Conservation (phyloP, 2,888 invertebrate species). For the Diplazon laetatorius region DNA sequence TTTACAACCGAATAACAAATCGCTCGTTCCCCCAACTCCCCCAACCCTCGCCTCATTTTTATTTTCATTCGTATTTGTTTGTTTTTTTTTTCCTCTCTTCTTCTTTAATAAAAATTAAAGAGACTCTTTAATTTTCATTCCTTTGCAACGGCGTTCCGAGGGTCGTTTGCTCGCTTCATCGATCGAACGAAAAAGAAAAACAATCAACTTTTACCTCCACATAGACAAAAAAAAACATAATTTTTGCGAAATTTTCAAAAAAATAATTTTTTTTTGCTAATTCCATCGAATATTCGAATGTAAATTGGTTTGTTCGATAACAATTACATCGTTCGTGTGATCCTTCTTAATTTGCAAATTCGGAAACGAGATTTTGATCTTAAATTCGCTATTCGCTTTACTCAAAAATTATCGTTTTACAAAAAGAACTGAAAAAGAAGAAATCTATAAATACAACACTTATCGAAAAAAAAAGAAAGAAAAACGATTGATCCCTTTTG, state of each 20-base stretch:
- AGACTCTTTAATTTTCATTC: too few species aligned
- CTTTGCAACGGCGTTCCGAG: conserved; percentile 56
- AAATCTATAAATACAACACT: neutral
- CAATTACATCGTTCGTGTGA: neutral
- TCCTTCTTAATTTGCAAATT: neutral
- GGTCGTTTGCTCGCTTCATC: neutral
- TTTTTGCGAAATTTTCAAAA: neutral
- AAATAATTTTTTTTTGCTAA: too few species aligned
- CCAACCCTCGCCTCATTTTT: too few species aligned
- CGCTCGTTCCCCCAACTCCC: too few species aligned
- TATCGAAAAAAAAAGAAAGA: neutral
- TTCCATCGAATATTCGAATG: neutral
- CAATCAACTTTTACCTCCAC: neutral
- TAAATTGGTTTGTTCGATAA: conserved; percentile 8
- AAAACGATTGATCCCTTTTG: conserved; percentile 20
- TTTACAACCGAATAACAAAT: conserved; percentile 81
- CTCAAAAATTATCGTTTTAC: neutral
- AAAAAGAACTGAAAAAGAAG: neutral
- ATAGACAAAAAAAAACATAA: neutral
- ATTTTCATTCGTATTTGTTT: too few species aligned
- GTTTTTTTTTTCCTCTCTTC: neutral
- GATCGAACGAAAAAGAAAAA: neutral
- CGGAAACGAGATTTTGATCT: neutral
- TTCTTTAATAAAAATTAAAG: too few species aligned
- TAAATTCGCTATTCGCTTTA: neutral